Evolutionary conservation across 2,113 vertebrate species (phyloP), one percentile per base, ranked within the genome.

Genomic region (Chloebia gouldiae): DNA sequence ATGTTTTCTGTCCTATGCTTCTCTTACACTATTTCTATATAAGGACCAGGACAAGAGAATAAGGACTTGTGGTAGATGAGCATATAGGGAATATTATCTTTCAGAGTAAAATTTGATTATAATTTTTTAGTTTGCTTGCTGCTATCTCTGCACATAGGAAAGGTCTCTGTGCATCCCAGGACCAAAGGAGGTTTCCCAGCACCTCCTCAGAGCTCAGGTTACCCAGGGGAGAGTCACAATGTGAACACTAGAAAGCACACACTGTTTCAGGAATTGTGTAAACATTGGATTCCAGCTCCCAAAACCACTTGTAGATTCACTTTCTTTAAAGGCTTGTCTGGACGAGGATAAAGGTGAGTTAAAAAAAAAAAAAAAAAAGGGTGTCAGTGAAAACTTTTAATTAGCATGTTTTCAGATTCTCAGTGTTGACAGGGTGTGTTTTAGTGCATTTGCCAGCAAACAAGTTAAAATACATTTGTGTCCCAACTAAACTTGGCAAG

Each of bases 311-410:
- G 37, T 69, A 68, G 69, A 80, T 76, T 94, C 68, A 53, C 59
- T 90, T 96, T 92, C 86, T 90, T 95, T 86, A 92, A 93, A 93
- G 82, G 14, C 92, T 91, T 96, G 87, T 82, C 93, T 94, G 86
- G 61, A 93, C 14, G 15, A 94, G 86, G 82, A 96, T 88, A 90
- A 96, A 95, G 72, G 85, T 93, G 44, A 22, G 73, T 85, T 5
- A 5, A 82, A 86, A 80, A 83, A 84, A 49, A 39, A 39, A 39
- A 39, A 68, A 70, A 86, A 89, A 83, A 82, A 40, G 49, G 63
- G 14, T 78, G 73, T 72, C 51, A 88, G 76, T 86, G 56, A 94
- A 96, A 94, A 88, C 40, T 81, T 95, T 88, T 96, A 95, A 96
- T 96, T 96, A 96, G 86, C 37, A 4, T 84, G 60, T 84, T 95